Evolutionary conservation across 1,140 invertebrate genomes (phyloP), one percentile per base, ranked within the genome.

Genomic region (Kradibia gibbosae): DNA sequence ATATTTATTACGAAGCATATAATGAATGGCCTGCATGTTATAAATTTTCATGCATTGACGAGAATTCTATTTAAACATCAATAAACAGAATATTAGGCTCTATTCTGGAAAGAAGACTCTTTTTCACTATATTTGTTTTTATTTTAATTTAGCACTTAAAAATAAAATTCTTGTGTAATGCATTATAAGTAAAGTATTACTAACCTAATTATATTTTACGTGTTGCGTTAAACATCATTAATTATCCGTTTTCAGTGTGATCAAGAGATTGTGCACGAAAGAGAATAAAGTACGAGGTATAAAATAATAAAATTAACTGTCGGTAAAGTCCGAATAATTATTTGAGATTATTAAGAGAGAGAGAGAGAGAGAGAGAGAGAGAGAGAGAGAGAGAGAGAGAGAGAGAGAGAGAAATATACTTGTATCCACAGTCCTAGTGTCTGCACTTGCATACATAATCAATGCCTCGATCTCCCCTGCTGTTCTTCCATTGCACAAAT

Each of bases 281-380:
- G 42, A 15, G 39, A 55, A 62, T 42, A 50, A 53, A 74, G 50
- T n/a, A 13, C 36, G 0, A n/a, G 55, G 36, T 20, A 39, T 50
- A 65, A 36, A 74, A 65, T 65, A 80, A 80, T 81, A 57, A 67
- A 81, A 75, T 70, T 55, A 67, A 81, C 67, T 81, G 31, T n/a
- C 25, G 28, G 48, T 36, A 39, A 80, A 80, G 55, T 13, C 71
- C 22, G 78, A 36, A 74, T 48, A 74, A 74, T 65, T 50, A 22
- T n/a, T 53, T 4, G 70, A 3, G 42, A 48, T 13, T 22, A 25
- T 39, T 53, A 67, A 50, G 39, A 36, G 25, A 36, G 25, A n/a
- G 5, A 78, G 42, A 45, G 22, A 25, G n/a, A 11, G 42, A 79
- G n/a, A n/a, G n/a, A n/a, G n/a, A n/a, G n/a, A n/a, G n/a, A n/a